phyloP scores from a whole-genome alignment of 2,113 vertebrate species.

The Triplophysa tibetana region DNA sequence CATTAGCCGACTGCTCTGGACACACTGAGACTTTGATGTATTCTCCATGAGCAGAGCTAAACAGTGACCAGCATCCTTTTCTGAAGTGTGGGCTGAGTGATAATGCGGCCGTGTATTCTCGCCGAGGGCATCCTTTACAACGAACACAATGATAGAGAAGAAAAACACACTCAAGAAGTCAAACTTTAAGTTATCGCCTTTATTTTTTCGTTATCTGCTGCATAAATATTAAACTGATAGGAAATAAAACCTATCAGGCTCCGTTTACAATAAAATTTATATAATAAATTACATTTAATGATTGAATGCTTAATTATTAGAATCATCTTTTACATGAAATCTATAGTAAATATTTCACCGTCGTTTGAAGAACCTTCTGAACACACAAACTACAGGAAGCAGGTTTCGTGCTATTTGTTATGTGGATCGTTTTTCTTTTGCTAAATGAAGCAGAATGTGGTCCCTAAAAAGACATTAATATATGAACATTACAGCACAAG shows the following conservation, averaged over 20 bases:
- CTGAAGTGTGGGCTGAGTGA: constrained; percentile 73
- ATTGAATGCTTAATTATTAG: neutral
- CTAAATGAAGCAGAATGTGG: constrained; percentile 58
- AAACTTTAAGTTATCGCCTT: constrained; percentile 38
- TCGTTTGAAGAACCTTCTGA: constrained; percentile 27
- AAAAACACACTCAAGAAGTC: constrained; percentile 55
- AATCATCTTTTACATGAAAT: neutral
- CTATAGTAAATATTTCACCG: neutral
- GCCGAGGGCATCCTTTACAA: constrained; percentile 65
- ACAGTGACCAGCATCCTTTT: constrained; percentile 69
- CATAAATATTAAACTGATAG: constrained; percentile 33
- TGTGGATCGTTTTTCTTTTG: constrained; percentile 59
- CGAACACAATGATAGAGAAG: constrained; percentile 50
- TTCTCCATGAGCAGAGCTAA: constrained; percentile 66
- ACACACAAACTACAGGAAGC: neutral
- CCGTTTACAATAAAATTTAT: constrained; percentile 28
- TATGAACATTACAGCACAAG: constrained; percentile 4
- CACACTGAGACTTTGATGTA: constrained; percentile 74
- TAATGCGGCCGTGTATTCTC: constrained; percentile 69
- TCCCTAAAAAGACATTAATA: constrained; percentile 59
- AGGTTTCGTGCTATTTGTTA: neutral
- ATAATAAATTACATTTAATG: constrained; percentile 1
- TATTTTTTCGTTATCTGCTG: constrained; percentile 10
- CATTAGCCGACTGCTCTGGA: constrained; percentile 72
- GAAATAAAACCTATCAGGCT: neutral